A percentile compares a stretch with the other conserved stretches of the same genome.
Evolutionary conservation across 2,797 vertebrate genomes (phyloP).

Genomic region (Schizothorax lantsangensis): DNA sequence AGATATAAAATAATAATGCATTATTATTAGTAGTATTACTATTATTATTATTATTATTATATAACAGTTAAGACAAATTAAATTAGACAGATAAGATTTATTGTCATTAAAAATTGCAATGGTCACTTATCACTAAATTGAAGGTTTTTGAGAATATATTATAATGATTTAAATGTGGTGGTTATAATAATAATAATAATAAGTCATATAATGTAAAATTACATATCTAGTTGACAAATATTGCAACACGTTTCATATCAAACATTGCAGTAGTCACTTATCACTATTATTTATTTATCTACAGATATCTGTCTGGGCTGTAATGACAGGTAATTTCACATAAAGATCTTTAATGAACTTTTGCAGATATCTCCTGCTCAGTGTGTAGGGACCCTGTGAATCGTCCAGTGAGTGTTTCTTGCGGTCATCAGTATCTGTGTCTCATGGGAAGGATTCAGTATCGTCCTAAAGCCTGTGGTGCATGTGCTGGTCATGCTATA

Average conservation of each 20-base stretch:
- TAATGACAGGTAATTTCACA: neutral
- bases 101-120: neutral
- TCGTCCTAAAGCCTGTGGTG: conserved; percentile 9
- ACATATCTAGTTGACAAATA: no score
- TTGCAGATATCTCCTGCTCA: neutral
- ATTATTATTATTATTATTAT: neutral
- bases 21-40: no score
- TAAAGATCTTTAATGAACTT: neutral
- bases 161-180: no score
- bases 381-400: neutral
- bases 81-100: neutral
- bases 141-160: neutral
- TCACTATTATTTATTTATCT: neutral
- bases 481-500: neutral
- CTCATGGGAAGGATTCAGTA: conserved; percentile 15
- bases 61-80: neutral
- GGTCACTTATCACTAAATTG: neutral
- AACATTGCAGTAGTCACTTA: neutral
- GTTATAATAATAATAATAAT: no score
- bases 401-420: neutral
- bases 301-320: neutral
- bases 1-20: neutral
- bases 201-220: no score
- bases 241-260: neutral
- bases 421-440: conserved; percentile 15